Evolutionary conservation across 2,113 vertebrate species (phyloP).

Genomic region (Rallus limicola): DNA sequence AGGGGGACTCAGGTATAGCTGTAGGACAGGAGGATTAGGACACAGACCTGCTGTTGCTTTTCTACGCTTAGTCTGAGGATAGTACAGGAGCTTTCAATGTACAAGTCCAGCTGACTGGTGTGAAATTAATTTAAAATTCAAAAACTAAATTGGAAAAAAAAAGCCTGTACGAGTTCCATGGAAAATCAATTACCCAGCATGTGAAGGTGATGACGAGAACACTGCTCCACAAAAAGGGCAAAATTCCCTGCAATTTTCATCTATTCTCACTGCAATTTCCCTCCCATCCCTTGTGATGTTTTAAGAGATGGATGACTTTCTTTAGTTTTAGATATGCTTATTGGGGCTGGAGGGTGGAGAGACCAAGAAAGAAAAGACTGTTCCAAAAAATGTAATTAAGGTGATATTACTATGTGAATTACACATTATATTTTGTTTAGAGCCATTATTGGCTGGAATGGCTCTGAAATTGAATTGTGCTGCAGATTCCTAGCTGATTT

Average conservation of each 20-base stretch:
- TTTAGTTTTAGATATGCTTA: conserved; percentile 31
- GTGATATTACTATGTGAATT: conserved; percentile 59
- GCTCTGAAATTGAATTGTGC: conserved; percentile 61
- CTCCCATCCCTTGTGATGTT: conserved; percentile 14
- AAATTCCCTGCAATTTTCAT: conserved; percentile 48
- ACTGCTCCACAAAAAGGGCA: neutral
- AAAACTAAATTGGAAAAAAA: conserved; percentile 4
- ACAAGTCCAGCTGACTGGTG: neutral
- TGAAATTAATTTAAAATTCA: conserved; percentile 50
- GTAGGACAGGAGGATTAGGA: neutral
- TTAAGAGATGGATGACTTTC: conserved; percentile 1
- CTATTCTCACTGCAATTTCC: conserved; percentile 32
- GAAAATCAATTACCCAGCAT: conserved; percentile 45
- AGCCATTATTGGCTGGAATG: conserved; percentile 64
- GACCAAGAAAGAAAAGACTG: neutral
- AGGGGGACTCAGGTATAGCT: neutral
- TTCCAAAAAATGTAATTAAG: conserved; percentile 66
- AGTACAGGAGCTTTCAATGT: neutral
- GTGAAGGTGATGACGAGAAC: neutral
- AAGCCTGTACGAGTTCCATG: neutral
- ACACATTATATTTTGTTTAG: conserved; percentile 66
- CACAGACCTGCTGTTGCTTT: neutral
- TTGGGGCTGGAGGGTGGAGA: conserved; percentile 33
- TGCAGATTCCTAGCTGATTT: conserved; percentile 14
- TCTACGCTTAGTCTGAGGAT: neutral